Evolutionary conservation across 2,888 invertebrate species (phyloP).

Genomic region (Masnerella sp.): DNA sequence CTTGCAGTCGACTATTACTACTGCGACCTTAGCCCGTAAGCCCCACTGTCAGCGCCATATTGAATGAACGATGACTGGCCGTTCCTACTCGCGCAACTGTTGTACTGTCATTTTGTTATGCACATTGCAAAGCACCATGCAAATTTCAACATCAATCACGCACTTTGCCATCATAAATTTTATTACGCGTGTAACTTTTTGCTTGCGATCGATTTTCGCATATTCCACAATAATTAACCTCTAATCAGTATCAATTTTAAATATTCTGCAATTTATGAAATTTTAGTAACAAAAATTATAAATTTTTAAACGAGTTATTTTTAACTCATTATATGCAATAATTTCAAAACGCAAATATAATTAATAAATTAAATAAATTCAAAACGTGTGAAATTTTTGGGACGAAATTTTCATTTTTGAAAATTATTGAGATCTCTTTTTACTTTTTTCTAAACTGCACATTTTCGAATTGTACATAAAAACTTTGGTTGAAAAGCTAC

Average conservation of each 20-base stretch:
- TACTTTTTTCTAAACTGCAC: too few relatives aligned
- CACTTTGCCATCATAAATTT: constrained; percentile 24
- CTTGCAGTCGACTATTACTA: constrained; percentile 59
- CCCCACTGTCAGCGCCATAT: constrained; percentile 28
- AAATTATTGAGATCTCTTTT: too few relatives aligned
- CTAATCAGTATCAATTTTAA: too few relatives aligned
- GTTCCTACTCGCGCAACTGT: constrained; percentile 34
- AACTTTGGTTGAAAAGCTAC: background rate
- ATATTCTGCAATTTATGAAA: too few relatives aligned
- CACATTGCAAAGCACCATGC: constrained; percentile 38
- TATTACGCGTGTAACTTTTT: constrained; percentile 16
- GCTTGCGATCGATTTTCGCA: constrained; percentile 16
- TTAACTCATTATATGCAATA: too few relatives aligned
- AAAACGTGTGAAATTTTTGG: too few relatives aligned
- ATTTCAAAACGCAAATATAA: too few relatives aligned
- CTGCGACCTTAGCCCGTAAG: constrained; percentile 52
- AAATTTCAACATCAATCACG: constrained; percentile 35
- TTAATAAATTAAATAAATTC: too few relatives aligned
- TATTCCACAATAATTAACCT: background rate
- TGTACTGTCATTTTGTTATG: constrained; percentile 47
- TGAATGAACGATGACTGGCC: constrained; percentile 52
- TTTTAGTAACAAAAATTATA: too few relatives aligned
- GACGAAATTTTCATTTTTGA: too few relatives aligned
- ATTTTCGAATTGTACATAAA: too few relatives aligned
- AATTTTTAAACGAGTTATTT: too few relatives aligned